Conservation (phyloP, 2,888 invertebrate species). For the Spilarctia lutea region DNA sequence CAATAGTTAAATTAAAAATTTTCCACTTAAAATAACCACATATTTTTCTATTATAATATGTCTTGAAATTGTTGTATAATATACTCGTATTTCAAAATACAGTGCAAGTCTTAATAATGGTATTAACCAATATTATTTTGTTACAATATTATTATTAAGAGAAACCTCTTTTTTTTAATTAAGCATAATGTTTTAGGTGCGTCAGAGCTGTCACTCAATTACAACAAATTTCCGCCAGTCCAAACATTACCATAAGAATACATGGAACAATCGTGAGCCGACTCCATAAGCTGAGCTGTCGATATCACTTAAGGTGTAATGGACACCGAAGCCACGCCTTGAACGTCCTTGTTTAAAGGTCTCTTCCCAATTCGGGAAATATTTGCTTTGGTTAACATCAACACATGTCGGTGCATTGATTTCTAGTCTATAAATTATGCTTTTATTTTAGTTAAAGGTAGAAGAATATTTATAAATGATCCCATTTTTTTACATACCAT, state of each 20-base stretch:
- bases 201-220: constrained; percentile 25
- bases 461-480: background rate
- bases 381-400: constrained; percentile 28
- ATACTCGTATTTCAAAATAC: no score
- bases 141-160: background rate
- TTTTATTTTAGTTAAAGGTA: background rate
- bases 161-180: background rate
- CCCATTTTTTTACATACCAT: background rate
- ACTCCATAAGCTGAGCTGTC: constrained; percentile 71
- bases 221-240: constrained; percentile 33
- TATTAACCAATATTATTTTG: background rate
- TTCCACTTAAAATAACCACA: no score
- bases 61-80: no score
- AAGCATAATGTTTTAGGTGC: constrained; percentile 10
- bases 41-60: no score
- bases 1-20: no score
- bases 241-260: constrained; percentile 49
- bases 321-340: constrained; percentile 69
- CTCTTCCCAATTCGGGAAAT: constrained; percentile 20
- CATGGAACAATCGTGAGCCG: constrained; percentile 56
- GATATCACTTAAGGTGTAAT: constrained; percentile 75
- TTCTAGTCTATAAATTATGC: background rate
- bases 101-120: no score
- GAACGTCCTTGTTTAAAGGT: constrained; percentile 45
- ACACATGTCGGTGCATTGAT: background rate